Base-by-base conservation (phyloP, 1,140 invertebrate species). In the Holotrichia oblita region DNA sequence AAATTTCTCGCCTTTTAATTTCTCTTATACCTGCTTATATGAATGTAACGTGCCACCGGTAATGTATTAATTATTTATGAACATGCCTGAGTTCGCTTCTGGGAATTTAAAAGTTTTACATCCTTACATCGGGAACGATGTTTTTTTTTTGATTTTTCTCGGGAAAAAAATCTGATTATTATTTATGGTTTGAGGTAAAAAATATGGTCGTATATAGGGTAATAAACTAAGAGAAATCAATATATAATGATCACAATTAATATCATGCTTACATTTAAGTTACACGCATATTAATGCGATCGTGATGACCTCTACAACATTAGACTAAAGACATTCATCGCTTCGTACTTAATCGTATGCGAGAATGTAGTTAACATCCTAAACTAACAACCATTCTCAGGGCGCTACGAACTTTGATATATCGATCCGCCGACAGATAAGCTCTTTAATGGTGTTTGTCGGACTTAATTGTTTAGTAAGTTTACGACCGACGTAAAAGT, bases 1-100 rank as follows among this genome's bases (percentile, higher is more conserved):
- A 14, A 69, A 69, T 69, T 69, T 69, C 61, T 69, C 61, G 22
- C 61, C 61, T 69, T 69, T 69, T 69, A 69, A 69, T 69, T 69
- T 27, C 61, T 10, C 61, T 0, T 55, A n/a, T 14, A 17, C 48
- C 1, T 14, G 48, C 27, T 34, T 4, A 34, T 34, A 34, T 34
- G 27, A 1, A 4, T 34, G 27, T 34, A 34, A 34, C 4, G 27
- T 34, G 27, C 27, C 27, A 34, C 27, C 27, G 27, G 27, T 34
- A 34, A 34, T 34, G 27, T 34, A 34, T 34, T 34, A 34, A 34
- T 34, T 34, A 34, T 34, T 34, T 34, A 34, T 34, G 27, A 4
- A 4, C 27, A 4, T 34, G 27, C 27, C 4, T 34, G 27, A 34
- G 27, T 34, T 2, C 27, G 27, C 27, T 34, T 34, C 27, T 34